phyloP scores from a whole-genome alignment of 2,113 vertebrate genomes.

The Mesitornis unicolor region DNA sequence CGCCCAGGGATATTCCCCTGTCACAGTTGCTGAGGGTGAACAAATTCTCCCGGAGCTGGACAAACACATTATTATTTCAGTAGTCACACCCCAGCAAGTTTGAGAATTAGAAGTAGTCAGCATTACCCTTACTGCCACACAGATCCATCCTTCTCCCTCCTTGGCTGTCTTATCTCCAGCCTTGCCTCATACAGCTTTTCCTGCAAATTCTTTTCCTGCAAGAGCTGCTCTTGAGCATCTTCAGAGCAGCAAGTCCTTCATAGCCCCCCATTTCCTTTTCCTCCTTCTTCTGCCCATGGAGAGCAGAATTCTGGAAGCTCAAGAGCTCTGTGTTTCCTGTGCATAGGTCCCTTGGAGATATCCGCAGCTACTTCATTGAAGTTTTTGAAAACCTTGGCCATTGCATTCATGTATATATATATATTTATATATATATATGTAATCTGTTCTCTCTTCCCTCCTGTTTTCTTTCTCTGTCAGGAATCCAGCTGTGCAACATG shows the following conservation, averaged over 20 bases:
- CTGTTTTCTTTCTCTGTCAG: not conserved
- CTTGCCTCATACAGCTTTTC: not conserved
- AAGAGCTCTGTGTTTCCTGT: not conserved
- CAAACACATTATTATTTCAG: not conserved
- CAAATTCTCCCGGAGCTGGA: not conserved
- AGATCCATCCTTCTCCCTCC: not conserved
- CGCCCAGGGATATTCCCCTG: not conserved
- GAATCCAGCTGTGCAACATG: not conserved
- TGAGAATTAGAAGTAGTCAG: not conserved
- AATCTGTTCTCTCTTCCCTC: not conserved
- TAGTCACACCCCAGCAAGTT: not conserved
- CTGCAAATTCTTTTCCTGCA: not conserved
- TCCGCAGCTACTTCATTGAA: not conserved
- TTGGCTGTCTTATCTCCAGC: not conserved
- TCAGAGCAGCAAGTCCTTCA: not conserved
- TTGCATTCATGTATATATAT: not conserved
- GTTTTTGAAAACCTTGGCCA: not conserved
- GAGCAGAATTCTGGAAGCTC: slow-evolving; percentile 6
- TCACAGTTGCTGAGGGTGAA: not conserved
- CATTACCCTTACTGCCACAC: not conserved
- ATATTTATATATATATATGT: not conserved
- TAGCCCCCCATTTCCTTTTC: not conserved
- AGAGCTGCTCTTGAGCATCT: not conserved
- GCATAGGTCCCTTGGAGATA: not conserved
- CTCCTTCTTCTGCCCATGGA: not conserved